These are phyloP conservation scores for Ennomos quercinarius DNA, from an alignment of 2,888 invertebrate genomes.

Conservation along the genomic window DNA sequence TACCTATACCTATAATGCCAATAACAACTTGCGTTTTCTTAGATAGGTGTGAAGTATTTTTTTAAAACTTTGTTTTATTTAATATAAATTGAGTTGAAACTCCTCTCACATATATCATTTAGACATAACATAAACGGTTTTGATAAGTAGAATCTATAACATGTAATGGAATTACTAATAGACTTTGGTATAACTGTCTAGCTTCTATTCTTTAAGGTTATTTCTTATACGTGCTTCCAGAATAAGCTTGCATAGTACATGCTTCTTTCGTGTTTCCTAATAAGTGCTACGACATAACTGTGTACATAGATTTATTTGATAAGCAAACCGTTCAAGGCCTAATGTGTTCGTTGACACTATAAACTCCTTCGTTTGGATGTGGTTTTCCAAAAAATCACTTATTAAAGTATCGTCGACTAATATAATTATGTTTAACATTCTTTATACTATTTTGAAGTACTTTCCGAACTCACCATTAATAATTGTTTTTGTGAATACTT, in stretches of 20 bases:
- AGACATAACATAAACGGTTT: background rate
- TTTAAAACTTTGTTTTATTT: conserved; percentile 8
- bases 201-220: conserved; percentile 33
- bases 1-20: conserved; percentile 17
- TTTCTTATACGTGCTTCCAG: conserved; percentile 62
- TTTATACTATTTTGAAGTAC: conserved; percentile 3
- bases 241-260: conserved; percentile 55
- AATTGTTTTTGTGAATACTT: background rate
- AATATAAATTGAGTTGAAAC: background rate
- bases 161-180: conserved; percentile 9
- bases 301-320: conserved; percentile 51
- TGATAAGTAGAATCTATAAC: conserved; percentile 7
- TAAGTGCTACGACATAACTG: conserved; percentile 47
- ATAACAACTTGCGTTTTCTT: conserved; percentile 15
- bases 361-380: conserved; percentile 39
- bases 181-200: conserved; percentile 27
- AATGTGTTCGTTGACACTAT: conserved; percentile 43
- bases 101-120: background rate
- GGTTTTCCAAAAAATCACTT: conserved; percentile 14
- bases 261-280: conserved; percentile 56
- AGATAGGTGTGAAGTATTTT: conserved; percentile 12
- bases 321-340: conserved; percentile 56
- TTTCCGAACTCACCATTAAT: no score
- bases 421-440: background rate
- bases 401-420: no score